Evolutionary conservation across 1,140 invertebrate genomes (phyloP).

Genomic region (Dinoponera quadriceps): DNA sequence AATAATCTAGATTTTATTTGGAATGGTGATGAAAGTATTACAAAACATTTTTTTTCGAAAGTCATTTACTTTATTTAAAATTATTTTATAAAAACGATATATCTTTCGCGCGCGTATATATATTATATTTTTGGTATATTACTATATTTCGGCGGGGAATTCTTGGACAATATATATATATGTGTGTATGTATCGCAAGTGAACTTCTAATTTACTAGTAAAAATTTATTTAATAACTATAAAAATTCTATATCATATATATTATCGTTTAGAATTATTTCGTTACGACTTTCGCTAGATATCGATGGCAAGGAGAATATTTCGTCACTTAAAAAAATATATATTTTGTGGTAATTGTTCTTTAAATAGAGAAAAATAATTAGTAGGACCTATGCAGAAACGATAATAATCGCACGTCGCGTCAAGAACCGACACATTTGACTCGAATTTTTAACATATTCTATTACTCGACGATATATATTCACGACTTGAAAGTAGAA

Average conservation of each 20-base stretch:
- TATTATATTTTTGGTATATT: conserved; percentile 20
- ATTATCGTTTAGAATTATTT: conserved; percentile 5
- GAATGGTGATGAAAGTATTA: conserved; percentile 5
- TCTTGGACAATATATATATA: not conserved
- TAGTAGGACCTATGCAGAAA: not conserved
- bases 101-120: not conserved
- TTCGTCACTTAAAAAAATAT: conserved; percentile 13
- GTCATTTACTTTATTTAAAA: conserved; percentile 17
- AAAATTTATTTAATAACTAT: conserved; percentile 19
- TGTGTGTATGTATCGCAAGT: too few relatives aligned
- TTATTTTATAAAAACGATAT: not conserved
- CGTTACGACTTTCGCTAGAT: not conserved
- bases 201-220: conserved; percentile 8
- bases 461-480: conserved; percentile 35
- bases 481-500: conserved; percentile 6
- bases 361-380: not conserved
- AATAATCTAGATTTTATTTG: conserved; percentile 1
- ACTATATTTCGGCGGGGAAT: not conserved
- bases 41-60: not conserved
- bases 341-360: not conserved
- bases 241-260: not conserved
- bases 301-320: not conserved
- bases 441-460: conserved; percentile 13
- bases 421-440: conserved; percentile 15
- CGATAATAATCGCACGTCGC: conserved; percentile 36